phyloP scores from a whole-genome alignment of 2,888 invertebrate species.

The Leptura quadrifasciata region DNA sequence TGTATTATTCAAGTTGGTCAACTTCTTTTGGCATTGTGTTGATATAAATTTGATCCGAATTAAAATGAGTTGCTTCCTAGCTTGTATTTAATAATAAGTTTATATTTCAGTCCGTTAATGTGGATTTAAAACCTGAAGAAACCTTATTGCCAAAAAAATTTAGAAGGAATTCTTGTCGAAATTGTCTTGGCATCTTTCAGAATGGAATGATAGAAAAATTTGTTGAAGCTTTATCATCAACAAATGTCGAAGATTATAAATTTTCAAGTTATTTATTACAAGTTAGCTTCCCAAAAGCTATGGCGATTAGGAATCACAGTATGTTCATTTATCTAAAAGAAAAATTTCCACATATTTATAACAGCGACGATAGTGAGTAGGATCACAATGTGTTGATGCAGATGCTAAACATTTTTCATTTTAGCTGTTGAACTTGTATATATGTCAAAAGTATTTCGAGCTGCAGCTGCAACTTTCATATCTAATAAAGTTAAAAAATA shows the following conservation, averaged over 20 bases:
- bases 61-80: too few relatives aligned
- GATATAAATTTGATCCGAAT: too few relatives aligned
- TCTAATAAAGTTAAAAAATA: conserved; percentile 50
- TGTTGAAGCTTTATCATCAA: conserved; percentile 75
- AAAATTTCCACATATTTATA: conserved; percentile 75
- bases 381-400: conserved; percentile 13
- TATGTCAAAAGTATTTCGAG: conserved; percentile 52
- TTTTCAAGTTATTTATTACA: conserved; percentile 81
- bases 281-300: conserved; percentile 82
- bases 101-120: background rate
- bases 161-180: conserved; percentile 78
- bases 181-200: conserved; percentile 85
- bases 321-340: conserved; percentile 78
- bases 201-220: conserved; percentile 75
- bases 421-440: conserved; percentile 72
- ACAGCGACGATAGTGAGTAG: conserved; percentile 59
- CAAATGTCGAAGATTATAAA: conserved; percentile 78
- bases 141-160: conserved; percentile 70
- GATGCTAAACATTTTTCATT: conserved; percentile 43
- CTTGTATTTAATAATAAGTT: background rate
- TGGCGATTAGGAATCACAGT: conserved; percentile 81
- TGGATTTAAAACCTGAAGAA: conserved; percentile 12
- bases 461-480: conserved; percentile 18
- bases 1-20: too few relatives aligned
- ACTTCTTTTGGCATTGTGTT: too few relatives aligned